Conservation (phyloP, 1,140 invertebrate genomes). For the Macrobrachium rosenbergii region DNA sequence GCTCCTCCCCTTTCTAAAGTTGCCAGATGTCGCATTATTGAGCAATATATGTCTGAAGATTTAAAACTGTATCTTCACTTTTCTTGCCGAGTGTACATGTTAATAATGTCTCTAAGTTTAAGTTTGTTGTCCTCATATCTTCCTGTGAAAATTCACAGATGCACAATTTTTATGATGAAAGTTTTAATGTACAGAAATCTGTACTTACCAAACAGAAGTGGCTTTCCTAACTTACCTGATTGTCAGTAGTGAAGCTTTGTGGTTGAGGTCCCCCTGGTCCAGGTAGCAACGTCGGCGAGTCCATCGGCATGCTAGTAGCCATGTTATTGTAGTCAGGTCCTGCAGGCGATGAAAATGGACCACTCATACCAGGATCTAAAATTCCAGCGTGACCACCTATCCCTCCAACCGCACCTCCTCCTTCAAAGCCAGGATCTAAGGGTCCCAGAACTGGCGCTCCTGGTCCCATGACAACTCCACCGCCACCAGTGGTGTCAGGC, state of each 20-base stretch:
- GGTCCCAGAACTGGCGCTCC: conserved; percentile 54
- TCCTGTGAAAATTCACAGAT: no score
- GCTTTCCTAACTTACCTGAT: conserved; percentile 39
- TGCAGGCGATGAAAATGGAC: conserved; percentile 48
- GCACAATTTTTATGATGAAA: no score
- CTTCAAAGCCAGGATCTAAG: conserved; percentile 60
- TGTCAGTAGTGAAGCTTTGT: conserved; percentile 64
- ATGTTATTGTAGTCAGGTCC: conserved; percentile 61
- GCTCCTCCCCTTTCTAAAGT: no score
- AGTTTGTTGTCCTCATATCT: no score
- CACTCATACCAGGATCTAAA: conserved; percentile 46
- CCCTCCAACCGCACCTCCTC: conserved; percentile 43
- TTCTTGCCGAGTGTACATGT: no score
- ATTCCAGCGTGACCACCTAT: conserved; percentile 58
- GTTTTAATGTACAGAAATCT: neutral
- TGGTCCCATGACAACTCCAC: conserved; percentile 58
- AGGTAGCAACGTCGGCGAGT: conserved; percentile 62
- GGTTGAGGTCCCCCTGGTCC: conserved; percentile 50
- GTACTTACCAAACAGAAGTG: neutral
- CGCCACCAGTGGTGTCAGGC: conserved; percentile 45
- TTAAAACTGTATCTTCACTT: no score
- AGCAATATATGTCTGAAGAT: no score
- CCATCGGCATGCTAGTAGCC: conserved; percentile 65
- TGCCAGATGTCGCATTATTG: no score
- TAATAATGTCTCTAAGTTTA: no score